Conservation (phyloP, 2,113 vertebrate species). For the Oreamnos americanus region DNA sequence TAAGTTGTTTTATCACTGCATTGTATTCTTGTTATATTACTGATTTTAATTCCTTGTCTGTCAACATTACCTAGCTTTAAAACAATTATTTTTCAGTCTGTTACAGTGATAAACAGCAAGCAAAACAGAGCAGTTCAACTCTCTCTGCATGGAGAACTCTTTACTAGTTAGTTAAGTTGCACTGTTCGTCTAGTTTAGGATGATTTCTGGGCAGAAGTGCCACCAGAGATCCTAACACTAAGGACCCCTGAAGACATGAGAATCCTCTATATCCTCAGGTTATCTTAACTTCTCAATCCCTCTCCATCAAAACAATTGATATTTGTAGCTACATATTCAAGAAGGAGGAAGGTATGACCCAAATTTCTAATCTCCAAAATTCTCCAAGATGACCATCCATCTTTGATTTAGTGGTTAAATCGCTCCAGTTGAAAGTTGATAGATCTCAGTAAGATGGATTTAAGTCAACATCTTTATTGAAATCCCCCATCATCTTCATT, state of each 20-base stretch:
- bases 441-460: not conserved
- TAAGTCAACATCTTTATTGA: not conserved
- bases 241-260: not conserved
- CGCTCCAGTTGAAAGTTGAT: not conserved
- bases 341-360: not conserved
- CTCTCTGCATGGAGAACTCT: not conserved
- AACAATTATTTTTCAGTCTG: not conserved
- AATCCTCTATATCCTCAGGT: not conserved
- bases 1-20: not conserved
- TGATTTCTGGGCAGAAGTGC: not conserved
- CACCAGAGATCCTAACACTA: not conserved
- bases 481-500: not conserved
- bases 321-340: not conserved
- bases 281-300: not conserved
- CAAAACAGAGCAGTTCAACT: not conserved
- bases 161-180: not conserved
- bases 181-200: not conserved
- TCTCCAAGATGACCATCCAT: not conserved
- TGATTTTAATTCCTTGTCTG: not conserved
- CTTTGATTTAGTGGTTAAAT: not conserved
- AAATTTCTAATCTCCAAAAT: not conserved
- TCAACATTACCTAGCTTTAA: not conserved
- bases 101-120: not conserved
- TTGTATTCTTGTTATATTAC: not conserved
- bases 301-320: not conserved